A percentile compares a stretch with the other conserved stretches of the same genome.
Conservation (phyloP, 2,113 vertebrate genomes). For the Carettochelys insculpta region DNA sequence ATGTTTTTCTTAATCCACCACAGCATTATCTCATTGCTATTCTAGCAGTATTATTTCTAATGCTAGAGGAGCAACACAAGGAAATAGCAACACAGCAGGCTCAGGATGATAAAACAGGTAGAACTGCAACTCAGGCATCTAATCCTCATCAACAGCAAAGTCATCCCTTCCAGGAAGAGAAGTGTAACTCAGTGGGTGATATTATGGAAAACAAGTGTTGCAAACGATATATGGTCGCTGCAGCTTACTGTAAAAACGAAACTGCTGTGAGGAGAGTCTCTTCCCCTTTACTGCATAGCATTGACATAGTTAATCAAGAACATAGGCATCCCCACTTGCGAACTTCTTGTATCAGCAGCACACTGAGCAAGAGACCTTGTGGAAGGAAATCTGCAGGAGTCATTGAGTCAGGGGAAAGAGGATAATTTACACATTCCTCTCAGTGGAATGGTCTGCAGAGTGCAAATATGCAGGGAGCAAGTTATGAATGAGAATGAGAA, state of each 20-base stretch:
- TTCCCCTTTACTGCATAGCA: not conserved
- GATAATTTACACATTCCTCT: not conserved
- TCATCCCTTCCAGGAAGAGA: not conserved
- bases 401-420: not conserved
- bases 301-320: constrained; percentile 36
- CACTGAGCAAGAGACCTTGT: not conserved
- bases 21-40: not conserved
- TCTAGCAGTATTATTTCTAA: not conserved
- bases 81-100: not conserved
- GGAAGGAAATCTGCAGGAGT: not conserved
- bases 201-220: not conserved
- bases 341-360: not conserved
- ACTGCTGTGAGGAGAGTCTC: constrained; percentile 10
- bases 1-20: not conserved
- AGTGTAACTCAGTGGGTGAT: not conserved
- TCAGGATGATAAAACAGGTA: not conserved
- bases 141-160: not conserved
- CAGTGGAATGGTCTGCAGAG: not conserved
- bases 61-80: not conserved
- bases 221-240: not conserved
- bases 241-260: constrained; percentile 9
- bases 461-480: not conserved
- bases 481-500: not conserved
- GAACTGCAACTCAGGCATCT: not conserved
- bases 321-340: constrained; percentile 14